phyloP scores from a whole-genome alignment of 2,113 vertebrate species.

The Sitta europaea region DNA sequence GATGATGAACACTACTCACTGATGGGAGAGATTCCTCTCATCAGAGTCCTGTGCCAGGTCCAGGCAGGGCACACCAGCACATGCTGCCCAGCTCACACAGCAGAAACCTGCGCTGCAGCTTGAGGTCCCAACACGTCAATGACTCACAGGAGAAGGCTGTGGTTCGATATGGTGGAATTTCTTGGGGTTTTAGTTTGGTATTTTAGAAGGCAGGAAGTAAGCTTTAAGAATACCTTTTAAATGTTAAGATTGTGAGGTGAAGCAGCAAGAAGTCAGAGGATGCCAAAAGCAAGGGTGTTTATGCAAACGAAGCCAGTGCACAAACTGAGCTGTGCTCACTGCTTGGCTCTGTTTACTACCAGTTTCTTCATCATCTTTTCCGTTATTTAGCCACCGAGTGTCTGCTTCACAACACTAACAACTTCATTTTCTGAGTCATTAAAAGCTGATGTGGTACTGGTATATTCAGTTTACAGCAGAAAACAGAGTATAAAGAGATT shows the following conservation, averaged over 20 bases:
- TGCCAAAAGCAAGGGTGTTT: slow-evolving; percentile 3
- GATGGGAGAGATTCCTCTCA: not conserved
- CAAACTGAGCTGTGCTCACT: not conserved
- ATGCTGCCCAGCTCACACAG: accelerated
- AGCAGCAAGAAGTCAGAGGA: not conserved
- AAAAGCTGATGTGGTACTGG: not conserved
- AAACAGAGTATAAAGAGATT: not conserved
- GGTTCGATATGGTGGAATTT: not conserved
- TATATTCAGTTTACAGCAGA: not conserved
- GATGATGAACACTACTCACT: not conserved
- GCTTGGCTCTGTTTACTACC: slow-evolving; percentile 13
- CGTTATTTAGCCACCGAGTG: not conserved
- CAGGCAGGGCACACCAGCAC: not conserved
- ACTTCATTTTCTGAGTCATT: not conserved
- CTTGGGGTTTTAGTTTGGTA: not conserved
- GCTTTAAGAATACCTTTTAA: slow-evolving; percentile 3
- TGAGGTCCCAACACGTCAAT: accelerated
- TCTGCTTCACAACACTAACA: not conserved
- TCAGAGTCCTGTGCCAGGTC: not conserved
- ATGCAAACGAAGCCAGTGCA: not conserved
- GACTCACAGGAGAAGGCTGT: not conserved
- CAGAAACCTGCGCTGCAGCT: accelerated
- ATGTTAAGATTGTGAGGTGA: not conserved
- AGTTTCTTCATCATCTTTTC: slow-evolving; percentile 34
- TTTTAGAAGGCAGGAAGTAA: slow-evolving; percentile 14